Evolutionary conservation across 1,140 invertebrate genomes (phyloP), one percentile per base, ranked within the genome.

Genomic region (Caenorhabditis briggsae): DNA sequence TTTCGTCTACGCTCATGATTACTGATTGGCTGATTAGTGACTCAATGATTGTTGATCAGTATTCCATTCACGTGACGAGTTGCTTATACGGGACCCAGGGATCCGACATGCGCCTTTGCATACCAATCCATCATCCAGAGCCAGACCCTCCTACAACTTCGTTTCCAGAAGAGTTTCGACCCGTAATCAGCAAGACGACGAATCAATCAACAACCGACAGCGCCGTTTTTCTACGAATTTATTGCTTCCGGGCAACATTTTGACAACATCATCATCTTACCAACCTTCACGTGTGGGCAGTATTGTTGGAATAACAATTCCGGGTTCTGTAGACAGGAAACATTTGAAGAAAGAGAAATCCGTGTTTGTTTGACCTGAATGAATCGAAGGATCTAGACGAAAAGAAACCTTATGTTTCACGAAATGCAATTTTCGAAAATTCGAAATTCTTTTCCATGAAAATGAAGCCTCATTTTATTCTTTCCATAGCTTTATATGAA

Each of bases 11-110:
- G 46, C 46, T 23, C 70, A 50, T 78, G 70, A 50, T 78, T 50
- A 20, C 70, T 50, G 65, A 48, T 43, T 46, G 65, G 20, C 46
- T 50, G 43, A 50, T 78, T 78, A 78, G 43, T 78, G 46, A 50
- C 20, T 78, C 46, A 78, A 78, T 23, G 70, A 50, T 50, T 50
- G 46, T 78, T 78, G 46, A 78, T 78, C 46, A 78, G 70, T 78
- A 78, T 78, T 78, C 70, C 50, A 78, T n/a, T 48, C 70, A 78
- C 70, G 46, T 50, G 70, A 78, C 43, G 70, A 48, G 46, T 78
- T 46, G n/a, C 50, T 50, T 78, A 78, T 48, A 41, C 23, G 64
- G 64, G 18, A 16, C 41, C 41, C 16, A 16, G 64, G 33, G 33
- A 33, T 46, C 23, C 46, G 20, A 53, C 46, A 78, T 78, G 46